phyloP scores from a whole-genome alignment of 2,113 vertebrate genomes.

The Synchiropus splendidus region DNA sequence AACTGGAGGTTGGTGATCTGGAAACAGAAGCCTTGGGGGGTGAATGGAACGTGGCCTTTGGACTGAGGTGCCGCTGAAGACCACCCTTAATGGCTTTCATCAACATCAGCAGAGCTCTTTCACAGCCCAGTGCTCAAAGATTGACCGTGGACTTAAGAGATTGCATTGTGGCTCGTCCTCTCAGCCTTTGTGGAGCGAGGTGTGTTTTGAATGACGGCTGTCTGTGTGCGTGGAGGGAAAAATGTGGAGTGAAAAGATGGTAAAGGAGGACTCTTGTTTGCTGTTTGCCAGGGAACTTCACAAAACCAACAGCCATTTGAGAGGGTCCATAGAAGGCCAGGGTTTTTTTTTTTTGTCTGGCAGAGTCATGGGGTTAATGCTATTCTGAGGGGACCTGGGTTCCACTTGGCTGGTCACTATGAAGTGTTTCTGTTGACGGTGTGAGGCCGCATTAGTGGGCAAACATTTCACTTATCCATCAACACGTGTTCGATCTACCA shows the following conservation, averaged over 20 bases:
- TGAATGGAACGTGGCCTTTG: conserved; percentile 30
- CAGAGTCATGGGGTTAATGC: conserved; percentile 45
- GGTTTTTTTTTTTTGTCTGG: conserved; percentile 44
- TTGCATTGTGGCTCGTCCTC: conserved; percentile 1
- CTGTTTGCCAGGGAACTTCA: conserved; percentile 34
- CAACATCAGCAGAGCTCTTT: conserved; percentile 46
- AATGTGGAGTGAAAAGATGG: conserved; percentile 35
- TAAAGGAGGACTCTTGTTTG: conserved; percentile 40
- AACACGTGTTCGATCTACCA: conserved; percentile 11
- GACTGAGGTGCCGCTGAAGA: conserved; percentile 32
- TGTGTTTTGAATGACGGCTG: conserved; percentile 38
- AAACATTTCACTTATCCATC: conserved; percentile 13
- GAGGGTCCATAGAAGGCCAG: conserved; percentile 36
- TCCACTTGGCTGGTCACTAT: conserved; percentile 24
- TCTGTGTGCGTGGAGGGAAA: conserved; percentile 29
- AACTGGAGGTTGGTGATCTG: conserved; percentile 6
- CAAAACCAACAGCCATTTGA: conserved; percentile 48
- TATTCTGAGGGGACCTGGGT: conserved; percentile 27
- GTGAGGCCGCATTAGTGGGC: conserved; percentile 9
- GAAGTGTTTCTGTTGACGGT: conserved; percentile 43
- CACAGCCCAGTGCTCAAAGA: conserved; percentile 42
- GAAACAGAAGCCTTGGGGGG: conserved; percentile 7
- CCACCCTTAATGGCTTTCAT: conserved; percentile 34
- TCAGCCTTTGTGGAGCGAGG: conserved; percentile 36
- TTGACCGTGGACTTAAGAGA: conserved; percentile 33